These are phyloP conservation scores for Lichenostomus cassidix DNA, from an alignment of 2,113 vertebrate genomes.

Conservation along the genomic window DNA sequence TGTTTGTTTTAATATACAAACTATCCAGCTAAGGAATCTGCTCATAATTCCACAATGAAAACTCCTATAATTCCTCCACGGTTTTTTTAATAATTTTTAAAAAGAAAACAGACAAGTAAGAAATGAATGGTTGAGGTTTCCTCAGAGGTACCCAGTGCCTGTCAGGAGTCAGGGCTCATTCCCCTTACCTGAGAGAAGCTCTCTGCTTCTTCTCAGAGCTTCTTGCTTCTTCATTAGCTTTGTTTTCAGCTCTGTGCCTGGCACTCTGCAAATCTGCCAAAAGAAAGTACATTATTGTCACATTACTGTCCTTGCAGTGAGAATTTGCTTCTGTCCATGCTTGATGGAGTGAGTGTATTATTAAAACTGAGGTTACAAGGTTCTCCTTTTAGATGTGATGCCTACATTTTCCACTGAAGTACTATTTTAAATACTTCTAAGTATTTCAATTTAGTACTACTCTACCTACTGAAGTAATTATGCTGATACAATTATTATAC, in stretches of 20 bases:
- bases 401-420: background rate
- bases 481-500: background rate
- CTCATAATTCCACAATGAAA: background rate
- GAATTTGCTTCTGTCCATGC: background rate
- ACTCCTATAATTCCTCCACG: background rate
- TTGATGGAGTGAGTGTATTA: background rate
- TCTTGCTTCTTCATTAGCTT: conserved; percentile 86
- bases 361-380: background rate
- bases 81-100: background rate
- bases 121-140: background rate
- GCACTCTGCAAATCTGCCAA: conserved; percentile 83
- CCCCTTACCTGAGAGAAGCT: conserved; percentile 84
- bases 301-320: background rate
- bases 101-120: background rate
- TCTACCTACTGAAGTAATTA: background rate
- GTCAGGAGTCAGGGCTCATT: background rate
- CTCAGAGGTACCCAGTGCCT: background rate
- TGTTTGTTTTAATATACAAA: background rate
- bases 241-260: conserved; percentile 87
- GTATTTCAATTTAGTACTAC: background rate
- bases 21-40: background rate
- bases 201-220: conserved; percentile 90
- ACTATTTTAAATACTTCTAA: background rate
- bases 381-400: background rate
- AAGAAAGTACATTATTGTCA: background rate